Evolutionary conservation across 2,888 invertebrate genomes (phyloP), one percentile per base, ranked within the genome.

Genomic region (Lottia gigantea): DNA sequence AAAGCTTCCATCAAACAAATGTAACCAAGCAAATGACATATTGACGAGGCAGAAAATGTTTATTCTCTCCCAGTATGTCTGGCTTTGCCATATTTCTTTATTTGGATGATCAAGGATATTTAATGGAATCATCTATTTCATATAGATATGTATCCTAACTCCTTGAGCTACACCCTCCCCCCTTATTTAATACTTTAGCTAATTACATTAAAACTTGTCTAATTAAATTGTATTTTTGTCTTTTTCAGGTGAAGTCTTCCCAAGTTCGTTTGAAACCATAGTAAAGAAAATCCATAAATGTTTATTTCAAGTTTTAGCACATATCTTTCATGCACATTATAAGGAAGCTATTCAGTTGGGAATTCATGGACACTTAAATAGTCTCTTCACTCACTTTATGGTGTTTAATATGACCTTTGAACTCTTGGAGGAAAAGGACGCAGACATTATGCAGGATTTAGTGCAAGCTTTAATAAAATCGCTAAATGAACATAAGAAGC

Each of bases 281-380:
- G 96, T 97, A 89, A 94, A 96, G 90, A 97, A 97, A 91, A 96
- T 98, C 90, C 92, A 95, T 91, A 94, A 96, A 89, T 93, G 97
- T 91, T 92, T 97, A 91, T 97, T 96, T 92, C 97, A 97, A 91
- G 97, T 98, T 90, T 92, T 98, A 92, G 97, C 97, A 90, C 98
- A 98, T 92, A 92, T 98, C 90, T 97, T 98, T 92, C 96, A 96
- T 90, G 94, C 95, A 91, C 98, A 98, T 92, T 97, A 97, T 92
- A 93, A 95, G 90, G 95, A 97, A 91, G 94, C 97, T 86, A 94
- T 95, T 88, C 92, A 95, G 89, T 92, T 98, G 90, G 94, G 95
- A 84, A 92, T 98, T 89, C 97, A 97, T 91, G 94, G 95, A 88
- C 97, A 98, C 91, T 93, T 98, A 90, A 97, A 98, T 92, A 94